These are phyloP conservation scores for Etheostoma nigrum DNA, from an alignment of 2,797 vertebrate genomes.

Conservation along the genomic window DNA sequence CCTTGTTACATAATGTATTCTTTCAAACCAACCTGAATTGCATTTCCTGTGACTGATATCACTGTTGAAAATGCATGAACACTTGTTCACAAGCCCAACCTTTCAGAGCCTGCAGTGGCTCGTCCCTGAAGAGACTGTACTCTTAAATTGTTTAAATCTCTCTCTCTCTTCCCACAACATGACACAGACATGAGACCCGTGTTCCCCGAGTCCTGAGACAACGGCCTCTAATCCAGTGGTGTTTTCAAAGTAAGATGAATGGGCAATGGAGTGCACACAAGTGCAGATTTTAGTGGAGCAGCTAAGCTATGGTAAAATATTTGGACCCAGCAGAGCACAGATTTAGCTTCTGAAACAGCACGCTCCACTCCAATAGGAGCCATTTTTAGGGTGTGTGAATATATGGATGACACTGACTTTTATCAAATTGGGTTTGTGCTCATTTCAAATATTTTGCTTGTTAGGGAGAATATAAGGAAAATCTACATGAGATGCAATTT, in stretches of 20 bases:
- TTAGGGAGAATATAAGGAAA: slow-evolving; percentile 22
- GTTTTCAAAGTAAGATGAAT: slow-evolving; percentile 79
- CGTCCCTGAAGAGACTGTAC: slow-evolving; percentile 67
- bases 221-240: slow-evolving; percentile 79
- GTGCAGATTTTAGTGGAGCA: slow-evolving; percentile 78
- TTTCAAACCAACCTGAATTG: slow-evolving; percentile 69
- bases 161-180: slow-evolving; percentile 53
- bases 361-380: slow-evolving; percentile 63
- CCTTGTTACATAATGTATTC: slow-evolving; percentile 73
- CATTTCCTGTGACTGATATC: slow-evolving; percentile 76
- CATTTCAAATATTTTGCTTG: slow-evolving; percentile 47
- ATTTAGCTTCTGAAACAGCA: slow-evolving; percentile 69
- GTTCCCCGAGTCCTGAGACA: slow-evolving; percentile 73
- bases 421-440: slow-evolving; percentile 53
- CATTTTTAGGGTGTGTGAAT: slow-evolving; percentile 66
- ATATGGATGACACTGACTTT: slow-evolving; percentile 67
- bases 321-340: slow-evolving; percentile 70
- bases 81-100: slow-evolving; percentile 66
- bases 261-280: slow-evolving; percentile 79
- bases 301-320: slow-evolving; percentile 83
- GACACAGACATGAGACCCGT: slow-evolving; percentile 72
- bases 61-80: slow-evolving; percentile 80
- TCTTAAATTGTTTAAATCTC: slow-evolving; percentile 69
- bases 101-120: slow-evolving; percentile 60
- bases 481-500: slow-evolving; percentile 25